Conservation (phyloP, 2,888 invertebrate genomes). For the Heptascelio sp. region DNA sequence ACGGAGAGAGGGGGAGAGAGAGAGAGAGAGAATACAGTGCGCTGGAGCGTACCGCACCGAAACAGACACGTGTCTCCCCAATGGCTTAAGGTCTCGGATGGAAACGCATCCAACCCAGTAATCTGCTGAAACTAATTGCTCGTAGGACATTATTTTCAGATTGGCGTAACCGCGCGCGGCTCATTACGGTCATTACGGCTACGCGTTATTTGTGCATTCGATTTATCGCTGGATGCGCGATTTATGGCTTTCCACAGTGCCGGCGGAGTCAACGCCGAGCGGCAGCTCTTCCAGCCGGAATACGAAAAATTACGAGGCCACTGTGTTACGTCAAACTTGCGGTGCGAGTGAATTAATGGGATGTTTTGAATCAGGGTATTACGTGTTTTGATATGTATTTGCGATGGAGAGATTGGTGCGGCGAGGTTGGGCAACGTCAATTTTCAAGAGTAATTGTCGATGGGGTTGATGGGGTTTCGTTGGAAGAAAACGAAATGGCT, state of each 20-base stretch:
- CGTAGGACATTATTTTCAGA: constrained; percentile 70
- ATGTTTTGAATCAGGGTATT: constrained; percentile 20
- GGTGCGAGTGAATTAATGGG: constrained; percentile 54
- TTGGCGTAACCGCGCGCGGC: constrained; percentile 65
- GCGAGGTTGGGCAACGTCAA: constrained; percentile 45
- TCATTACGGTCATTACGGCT: constrained; percentile 67
- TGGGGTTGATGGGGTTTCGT: constrained; percentile 21
- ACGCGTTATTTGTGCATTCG: constrained; percentile 68
- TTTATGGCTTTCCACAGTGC: constrained; percentile 52
- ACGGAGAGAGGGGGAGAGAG: not conserved
- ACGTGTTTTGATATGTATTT: constrained; percentile 52
- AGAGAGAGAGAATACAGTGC: constrained; percentile 21
- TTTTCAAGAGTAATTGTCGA: constrained; percentile 46
- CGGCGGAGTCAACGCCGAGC: too few species aligned
- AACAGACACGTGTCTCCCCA: constrained; percentile 65
- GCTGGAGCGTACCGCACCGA: constrained; percentile 40
- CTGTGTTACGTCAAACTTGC: constrained; percentile 55
- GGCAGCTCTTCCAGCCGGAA: constrained; percentile 32
- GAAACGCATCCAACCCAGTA: constrained; percentile 55
- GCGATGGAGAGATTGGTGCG: constrained; percentile 40
- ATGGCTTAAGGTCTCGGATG: constrained; percentile 66
- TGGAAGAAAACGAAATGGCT: not conserved
- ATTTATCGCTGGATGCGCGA: constrained; percentile 66
- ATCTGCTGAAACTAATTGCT: constrained; percentile 68
- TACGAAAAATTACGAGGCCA: constrained; percentile 51